These are phyloP conservation scores for Bombus sylvicola DNA, from an alignment of 1,140 invertebrate genomes.

Conservation along the genomic window DNA sequence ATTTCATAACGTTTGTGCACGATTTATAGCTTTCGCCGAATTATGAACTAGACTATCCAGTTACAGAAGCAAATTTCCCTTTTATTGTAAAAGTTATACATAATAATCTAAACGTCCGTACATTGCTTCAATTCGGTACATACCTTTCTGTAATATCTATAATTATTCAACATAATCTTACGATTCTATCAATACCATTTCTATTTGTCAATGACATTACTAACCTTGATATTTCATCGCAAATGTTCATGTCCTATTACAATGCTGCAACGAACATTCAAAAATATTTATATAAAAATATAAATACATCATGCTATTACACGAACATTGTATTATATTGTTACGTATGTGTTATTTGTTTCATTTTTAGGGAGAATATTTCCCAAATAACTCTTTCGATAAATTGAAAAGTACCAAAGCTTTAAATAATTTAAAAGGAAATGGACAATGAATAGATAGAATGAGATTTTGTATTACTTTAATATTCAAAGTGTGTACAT, in stretches of 20 bases:
- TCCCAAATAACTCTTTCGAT: no score
- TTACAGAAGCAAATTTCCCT: background rate
- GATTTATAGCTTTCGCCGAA: background rate
- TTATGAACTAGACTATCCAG: background rate
- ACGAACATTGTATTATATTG: background rate
- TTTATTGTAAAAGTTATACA: background rate
- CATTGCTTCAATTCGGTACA: background rate
- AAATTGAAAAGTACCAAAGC: no score
- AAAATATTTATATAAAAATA: background rate
- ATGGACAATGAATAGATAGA: no score
- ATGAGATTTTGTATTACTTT: no score
- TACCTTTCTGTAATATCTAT: background rate
- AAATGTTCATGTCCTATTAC: background rate
- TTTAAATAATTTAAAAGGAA: no score
- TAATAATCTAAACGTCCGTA: background rate
- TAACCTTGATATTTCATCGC: background rate
- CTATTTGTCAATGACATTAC: background rate
- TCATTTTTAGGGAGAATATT: no score
- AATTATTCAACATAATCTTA: slow-evolving; percentile 21
- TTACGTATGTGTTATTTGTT: no score
- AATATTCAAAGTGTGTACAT: no score
- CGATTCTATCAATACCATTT: background rate
- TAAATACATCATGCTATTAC: background rate
- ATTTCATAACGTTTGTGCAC: background rate
- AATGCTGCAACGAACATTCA: background rate